phyloP scores from a whole-genome alignment of 2,888 invertebrate species.

The Idaea dimidiata region DNA sequence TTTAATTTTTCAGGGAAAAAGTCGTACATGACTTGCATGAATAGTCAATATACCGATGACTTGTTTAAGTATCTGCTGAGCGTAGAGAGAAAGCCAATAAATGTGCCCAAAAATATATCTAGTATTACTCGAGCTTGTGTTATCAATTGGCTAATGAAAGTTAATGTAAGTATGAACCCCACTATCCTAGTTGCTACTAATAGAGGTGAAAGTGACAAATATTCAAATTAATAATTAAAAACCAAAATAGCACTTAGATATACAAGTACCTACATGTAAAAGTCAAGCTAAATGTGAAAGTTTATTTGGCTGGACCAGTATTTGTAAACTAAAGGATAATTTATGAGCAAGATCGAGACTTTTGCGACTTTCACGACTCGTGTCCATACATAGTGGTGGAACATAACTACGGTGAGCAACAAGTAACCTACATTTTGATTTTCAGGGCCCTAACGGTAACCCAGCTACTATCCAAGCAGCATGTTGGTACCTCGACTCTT shows the following conservation, averaged over 20 bases:
- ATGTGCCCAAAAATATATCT: constrained; percentile 33
- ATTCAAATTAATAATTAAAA: not conserved
- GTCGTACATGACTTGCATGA: constrained; percentile 40
- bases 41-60: constrained; percentile 45
- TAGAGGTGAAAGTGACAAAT: not conserved
- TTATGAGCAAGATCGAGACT: too few relatives aligned
- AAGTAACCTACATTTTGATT: not conserved
- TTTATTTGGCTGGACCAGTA: too few relatives aligned
- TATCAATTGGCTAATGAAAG: constrained; percentile 68
- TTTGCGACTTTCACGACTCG: too few relatives aligned
- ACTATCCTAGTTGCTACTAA: too few relatives aligned
- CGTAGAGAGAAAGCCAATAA: constrained; percentile 37
- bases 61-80: constrained; percentile 48
- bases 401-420: not conserved
- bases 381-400: too few relatives aligned
- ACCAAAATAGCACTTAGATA: too few relatives aligned
- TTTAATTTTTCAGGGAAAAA: constrained; percentile 39
- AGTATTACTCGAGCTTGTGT: constrained; percentile 56
- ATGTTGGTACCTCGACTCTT: constrained; percentile 59
- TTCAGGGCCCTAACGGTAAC: constrained; percentile 50
- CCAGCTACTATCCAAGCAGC: constrained; percentile 59
- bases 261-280: too few relatives aligned
- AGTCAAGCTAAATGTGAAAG: too few relatives aligned
- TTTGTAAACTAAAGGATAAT: too few relatives aligned
- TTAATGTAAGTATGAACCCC: constrained; percentile 51